Evolutionary conservation across 2,113 vertebrate species (phyloP).

Genomic region (Sceloporus undulatus): DNA sequence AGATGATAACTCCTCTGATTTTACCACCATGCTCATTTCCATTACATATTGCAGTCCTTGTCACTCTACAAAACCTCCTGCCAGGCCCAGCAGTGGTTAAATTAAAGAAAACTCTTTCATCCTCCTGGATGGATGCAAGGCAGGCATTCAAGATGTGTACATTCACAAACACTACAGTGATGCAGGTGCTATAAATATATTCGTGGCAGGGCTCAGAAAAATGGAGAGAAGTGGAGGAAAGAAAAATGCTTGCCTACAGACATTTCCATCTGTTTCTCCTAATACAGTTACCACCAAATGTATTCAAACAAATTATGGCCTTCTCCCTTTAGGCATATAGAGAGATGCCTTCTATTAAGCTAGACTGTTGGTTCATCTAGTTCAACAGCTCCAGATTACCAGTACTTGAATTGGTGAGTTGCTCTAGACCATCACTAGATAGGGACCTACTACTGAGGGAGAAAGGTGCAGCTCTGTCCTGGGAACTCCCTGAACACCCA

Average conservation of each 20-base stretch:
- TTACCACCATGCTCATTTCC: conserved; percentile 19
- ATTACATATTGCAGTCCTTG: conserved; percentile 43
- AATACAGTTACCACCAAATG: neutral
- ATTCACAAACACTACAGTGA: neutral
- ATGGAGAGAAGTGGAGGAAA: neutral
- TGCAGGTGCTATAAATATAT: neutral
- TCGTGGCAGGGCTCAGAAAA: neutral
- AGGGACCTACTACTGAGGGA: no score
- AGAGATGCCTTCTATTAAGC: neutral
- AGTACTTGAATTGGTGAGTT: no score
- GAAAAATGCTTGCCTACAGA: neutral
- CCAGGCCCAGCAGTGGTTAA: conserved; percentile 23
- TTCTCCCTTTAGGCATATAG: no score
- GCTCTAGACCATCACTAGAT: no score
- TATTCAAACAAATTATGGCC: neutral
- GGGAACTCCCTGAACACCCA: no score
- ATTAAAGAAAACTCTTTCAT: conserved; percentile 34
- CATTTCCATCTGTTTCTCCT: neutral
- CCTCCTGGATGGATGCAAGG: conserved; percentile 40
- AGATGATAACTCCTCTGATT: conserved; percentile 42
- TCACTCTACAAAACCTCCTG: conserved; percentile 35
- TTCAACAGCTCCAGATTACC: no score
- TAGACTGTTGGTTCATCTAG: neutral
- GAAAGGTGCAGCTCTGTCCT: no score
- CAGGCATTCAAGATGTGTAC: conserved; percentile 16